Evolutionary conservation across 2,888 invertebrate species (phyloP).

Genomic region (Seladonia tumulorum): DNA sequence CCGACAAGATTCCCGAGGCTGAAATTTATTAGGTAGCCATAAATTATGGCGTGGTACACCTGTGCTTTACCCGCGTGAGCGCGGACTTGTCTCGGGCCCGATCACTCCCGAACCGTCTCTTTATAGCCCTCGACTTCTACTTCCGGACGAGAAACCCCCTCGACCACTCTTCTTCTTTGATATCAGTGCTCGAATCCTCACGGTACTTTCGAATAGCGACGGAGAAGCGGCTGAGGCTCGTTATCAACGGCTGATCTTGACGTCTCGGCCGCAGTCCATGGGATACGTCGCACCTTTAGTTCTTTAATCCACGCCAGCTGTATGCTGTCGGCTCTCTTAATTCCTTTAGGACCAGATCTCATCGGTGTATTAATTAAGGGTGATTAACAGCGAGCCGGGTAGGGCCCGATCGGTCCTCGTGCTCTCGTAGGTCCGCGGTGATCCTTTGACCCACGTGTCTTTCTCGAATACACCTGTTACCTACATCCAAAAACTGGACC

Average conservation of each 20-base stretch:
- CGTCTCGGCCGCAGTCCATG: conserved; percentile 55
- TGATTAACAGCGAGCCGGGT: conserved; percentile 45
- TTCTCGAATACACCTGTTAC: neutral
- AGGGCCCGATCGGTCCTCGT: conserved; percentile 14
- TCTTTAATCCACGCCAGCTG: conserved; percentile 63
- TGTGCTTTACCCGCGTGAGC: conserved; percentile 74
- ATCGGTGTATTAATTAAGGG: conserved; percentile 63
- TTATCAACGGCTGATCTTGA: conserved; percentile 63
- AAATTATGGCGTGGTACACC: conserved; percentile 79
- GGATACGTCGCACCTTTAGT: conserved; percentile 63
- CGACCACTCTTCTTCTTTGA: conserved; percentile 24
- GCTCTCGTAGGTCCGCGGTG: neutral
- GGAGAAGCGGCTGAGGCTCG: conserved; percentile 33
- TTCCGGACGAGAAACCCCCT: conserved; percentile 60
- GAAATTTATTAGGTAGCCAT: conserved; percentile 80
- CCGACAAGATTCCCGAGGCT: conserved; percentile 57
- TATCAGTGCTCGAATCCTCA: conserved; percentile 57
- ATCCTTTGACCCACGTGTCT: neutral
- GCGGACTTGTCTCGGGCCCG: conserved; percentile 64
- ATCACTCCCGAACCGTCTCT: conserved; percentile 55
- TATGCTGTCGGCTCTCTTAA: conserved; percentile 57
- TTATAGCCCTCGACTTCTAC: conserved; percentile 56
- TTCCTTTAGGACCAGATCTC: conserved; percentile 58
- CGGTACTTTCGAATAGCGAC: conserved; percentile 45
- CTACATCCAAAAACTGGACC: neutral